Conservation (phyloP, 2,113 vertebrate species). For the Ceratotherium simum region DNA sequence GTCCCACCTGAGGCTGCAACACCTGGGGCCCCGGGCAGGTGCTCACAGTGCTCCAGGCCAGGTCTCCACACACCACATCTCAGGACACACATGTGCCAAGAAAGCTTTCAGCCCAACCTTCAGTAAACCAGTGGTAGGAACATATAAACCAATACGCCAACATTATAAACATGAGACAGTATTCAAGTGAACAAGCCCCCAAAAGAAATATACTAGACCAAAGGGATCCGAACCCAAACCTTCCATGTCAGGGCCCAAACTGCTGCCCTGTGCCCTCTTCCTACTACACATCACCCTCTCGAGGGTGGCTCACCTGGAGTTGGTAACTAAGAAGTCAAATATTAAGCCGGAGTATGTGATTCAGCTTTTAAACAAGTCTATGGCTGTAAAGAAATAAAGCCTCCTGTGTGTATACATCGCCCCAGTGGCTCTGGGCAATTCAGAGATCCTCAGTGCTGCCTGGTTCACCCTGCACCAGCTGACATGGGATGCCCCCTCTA, state of each 20-base stretch:
- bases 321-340: conserved; percentile 45
- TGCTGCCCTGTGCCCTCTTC: neutral
- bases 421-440: neutral
- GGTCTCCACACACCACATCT: neutral
- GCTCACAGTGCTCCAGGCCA: neutral
- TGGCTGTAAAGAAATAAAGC: neutral
- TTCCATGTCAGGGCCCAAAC: neutral
- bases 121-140: neutral
- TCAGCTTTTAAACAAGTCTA: conserved; percentile 54
- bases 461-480: neutral
- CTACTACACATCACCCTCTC: neutral
- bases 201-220: neutral
- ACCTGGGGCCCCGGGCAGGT: neutral
- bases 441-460: neutral
- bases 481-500: neutral
- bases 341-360: conserved; percentile 43
- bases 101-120: neutral
- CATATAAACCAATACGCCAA: neutral
- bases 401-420: neutral
- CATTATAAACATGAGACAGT: neutral
- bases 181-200: neutral
- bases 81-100: neutral
- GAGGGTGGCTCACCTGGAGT: neutral
- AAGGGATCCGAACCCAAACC: neutral
- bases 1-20: neutral